These are phyloP conservation scores for Zhuqinia jingwanae DNA, from an alignment of 2,888 invertebrate species.

Conservation along the genomic window DNA sequence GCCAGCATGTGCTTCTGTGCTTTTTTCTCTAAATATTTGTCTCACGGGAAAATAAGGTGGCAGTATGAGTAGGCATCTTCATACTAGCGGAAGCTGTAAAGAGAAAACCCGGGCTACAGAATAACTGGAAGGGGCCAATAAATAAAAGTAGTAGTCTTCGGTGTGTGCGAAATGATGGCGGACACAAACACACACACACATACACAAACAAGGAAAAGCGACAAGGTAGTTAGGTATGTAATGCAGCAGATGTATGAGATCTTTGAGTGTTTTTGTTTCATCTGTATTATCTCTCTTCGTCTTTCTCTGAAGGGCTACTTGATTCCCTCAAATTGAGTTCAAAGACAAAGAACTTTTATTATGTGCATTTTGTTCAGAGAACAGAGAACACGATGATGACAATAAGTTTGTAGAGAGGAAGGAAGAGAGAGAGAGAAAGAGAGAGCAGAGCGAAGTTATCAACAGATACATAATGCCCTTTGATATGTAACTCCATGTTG, in stretches of 20 bases:
- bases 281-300: conserved; percentile 35
- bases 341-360: conserved; percentile 51
- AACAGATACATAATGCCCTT: conserved; percentile 30
- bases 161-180: not conserved
- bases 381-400: conserved; percentile 12
- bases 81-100: not conserved
- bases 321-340: conserved; percentile 53
- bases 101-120: conserved; percentile 13
- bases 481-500: conserved; percentile 11
- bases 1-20: conserved; percentile 49
- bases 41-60: conserved; percentile 56
- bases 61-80: conserved; percentile 3
- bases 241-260: conserved; percentile 29
- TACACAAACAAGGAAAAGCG: no score
- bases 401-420: conserved; percentile 4
- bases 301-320: conserved; percentile 46
- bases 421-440: not conserved
- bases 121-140: conserved; percentile 6
- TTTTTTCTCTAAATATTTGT: conserved; percentile 66
- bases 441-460: conserved; percentile 4
- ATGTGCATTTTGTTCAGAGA: conserved; percentile 30
- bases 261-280: conserved; percentile 42
- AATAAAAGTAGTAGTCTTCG: conserved; percentile 29
- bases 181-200: not conserved
- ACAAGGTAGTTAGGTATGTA: not conserved